Conservation (phyloP, 2,797 vertebrate species). For the Sparus aurata region DNA sequence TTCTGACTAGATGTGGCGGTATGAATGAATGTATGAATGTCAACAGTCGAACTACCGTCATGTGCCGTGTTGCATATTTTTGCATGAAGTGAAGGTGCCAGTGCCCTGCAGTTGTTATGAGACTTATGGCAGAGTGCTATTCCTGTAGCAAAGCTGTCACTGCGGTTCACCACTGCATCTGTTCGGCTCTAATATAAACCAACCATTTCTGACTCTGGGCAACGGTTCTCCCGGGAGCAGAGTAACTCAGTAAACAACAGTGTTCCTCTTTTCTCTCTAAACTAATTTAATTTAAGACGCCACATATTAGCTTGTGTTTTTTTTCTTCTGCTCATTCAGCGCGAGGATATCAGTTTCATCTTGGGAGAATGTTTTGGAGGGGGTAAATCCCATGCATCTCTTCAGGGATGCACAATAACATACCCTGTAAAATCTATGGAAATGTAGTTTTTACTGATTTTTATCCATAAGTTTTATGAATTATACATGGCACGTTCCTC, state of each 20-base stretch:
- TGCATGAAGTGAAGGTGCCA: constrained; percentile 8
- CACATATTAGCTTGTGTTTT: constrained; percentile 24
- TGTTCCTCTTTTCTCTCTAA: constrained; percentile 9
- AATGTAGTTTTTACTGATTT: neutral
- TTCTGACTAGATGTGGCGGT: neutral
- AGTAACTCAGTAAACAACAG: constrained; percentile 35
- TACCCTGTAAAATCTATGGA: neutral
- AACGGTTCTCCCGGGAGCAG: constrained; percentile 30
- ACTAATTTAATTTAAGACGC: constrained; percentile 44
- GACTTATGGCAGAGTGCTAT: constrained; percentile 12
- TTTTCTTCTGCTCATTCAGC: constrained; percentile 33
- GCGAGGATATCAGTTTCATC: constrained; percentile 24
- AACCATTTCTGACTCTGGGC: constrained; percentile 37
- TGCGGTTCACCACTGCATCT: constrained; percentile 21
- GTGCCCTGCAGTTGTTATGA: constrained; percentile 3
- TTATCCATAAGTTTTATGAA: neutral
- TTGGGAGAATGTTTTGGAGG: neutral
- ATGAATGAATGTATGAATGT: constrained; percentile 13
- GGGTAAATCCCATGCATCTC: constrained; percentile 10
- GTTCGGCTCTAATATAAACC: constrained; percentile 36
- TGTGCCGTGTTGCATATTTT: constrained; percentile 3
- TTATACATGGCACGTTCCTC: neutral
- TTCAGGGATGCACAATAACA: neutral
- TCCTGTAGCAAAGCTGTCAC: constrained; percentile 44
- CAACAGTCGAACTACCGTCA: neutral